Conservation (phyloP, 2,113 vertebrate genomes). For the Phalacrocorax brasilianus region DNA sequence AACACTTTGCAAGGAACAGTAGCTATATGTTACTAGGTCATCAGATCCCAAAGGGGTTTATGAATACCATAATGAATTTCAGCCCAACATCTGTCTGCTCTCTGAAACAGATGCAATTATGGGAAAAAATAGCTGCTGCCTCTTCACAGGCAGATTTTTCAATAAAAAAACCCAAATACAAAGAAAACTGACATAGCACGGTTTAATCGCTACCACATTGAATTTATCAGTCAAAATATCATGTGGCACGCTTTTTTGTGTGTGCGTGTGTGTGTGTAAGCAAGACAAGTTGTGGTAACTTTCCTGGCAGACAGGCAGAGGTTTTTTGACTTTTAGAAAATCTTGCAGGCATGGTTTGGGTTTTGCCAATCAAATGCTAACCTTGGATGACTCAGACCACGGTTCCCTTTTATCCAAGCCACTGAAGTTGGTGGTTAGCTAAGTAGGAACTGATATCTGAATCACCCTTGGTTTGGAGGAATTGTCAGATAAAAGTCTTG, state of each 20-base stretch:
- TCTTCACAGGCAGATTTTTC: slow-evolving; percentile 17
- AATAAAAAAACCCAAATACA: background rate
- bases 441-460: slow-evolving; percentile 50
- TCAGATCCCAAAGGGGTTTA: slow-evolving; percentile 32
- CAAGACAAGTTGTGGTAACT: background rate
- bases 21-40: slow-evolving; percentile 55
- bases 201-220: background rate
- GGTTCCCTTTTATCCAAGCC: slow-evolving; percentile 58
- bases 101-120: slow-evolving; percentile 54
- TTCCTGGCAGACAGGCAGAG: background rate
- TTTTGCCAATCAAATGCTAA: slow-evolving; percentile 24
- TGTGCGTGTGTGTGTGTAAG: background rate
- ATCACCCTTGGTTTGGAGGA: slow-evolving; percentile 10
- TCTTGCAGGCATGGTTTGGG: slow-evolving; percentile 21
- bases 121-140: slow-evolving; percentile 30
- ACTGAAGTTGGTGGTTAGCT: slow-evolving; percentile 46
- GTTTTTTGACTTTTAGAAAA: background rate
- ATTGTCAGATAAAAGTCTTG: slow-evolving; percentile 8
- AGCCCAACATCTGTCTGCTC: slow-evolving; percentile 57
- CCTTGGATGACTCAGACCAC: slow-evolving; percentile 25
- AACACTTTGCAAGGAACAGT: slow-evolving; percentile 5
- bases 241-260: background rate
- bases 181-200: background rate
- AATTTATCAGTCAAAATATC: slow-evolving; percentile 29
- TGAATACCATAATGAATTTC: slow-evolving; percentile 59